Conservation (phyloP, 2,113 vertebrate species). For the Pycnonotus jocosus region DNA sequence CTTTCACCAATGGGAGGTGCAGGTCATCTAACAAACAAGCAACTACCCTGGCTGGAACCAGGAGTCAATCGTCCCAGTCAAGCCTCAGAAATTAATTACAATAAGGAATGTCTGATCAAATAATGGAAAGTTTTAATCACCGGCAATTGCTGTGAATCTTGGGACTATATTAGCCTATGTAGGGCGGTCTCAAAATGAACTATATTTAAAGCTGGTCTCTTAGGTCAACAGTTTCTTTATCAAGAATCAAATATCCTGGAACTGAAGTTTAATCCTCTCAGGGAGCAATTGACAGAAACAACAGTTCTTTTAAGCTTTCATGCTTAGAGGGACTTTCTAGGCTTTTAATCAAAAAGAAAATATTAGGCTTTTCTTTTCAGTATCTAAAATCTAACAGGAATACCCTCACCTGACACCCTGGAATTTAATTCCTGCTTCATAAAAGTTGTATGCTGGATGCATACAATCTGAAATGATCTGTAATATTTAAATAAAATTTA, state of each 20-base stretch:
- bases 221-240: constrained; percentile 72
- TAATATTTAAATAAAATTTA: neutral
- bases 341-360: constrained; percentile 56
- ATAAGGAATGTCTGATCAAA: constrained; percentile 57
- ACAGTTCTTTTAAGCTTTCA: constrained; percentile 58
- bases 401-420: neutral
- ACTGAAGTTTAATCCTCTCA: constrained; percentile 71
- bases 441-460: neutral
- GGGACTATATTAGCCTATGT: constrained; percentile 16
- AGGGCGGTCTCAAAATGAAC: constrained; percentile 49
- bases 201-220: constrained; percentile 67
- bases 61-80: constrained; percentile 8
- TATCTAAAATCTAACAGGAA: neutral
- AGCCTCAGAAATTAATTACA: constrained; percentile 46
- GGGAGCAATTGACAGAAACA: constrained; percentile 67
- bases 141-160: constrained; percentile 56
- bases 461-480: too few species aligned
- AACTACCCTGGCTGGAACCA: constrained; percentile 20
- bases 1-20: constrained; percentile 63
- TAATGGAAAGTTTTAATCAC: constrained; percentile 62
- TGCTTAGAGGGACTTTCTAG: constrained; percentile 57
- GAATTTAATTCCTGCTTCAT: neutral
- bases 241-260: constrained; percentile 67
- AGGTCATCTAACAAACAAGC: constrained; percentile 65
- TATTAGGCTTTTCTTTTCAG: constrained; percentile 15